Conservation (phyloP, 2,797 vertebrate genomes). For the Numenius phaeopus region DNA sequence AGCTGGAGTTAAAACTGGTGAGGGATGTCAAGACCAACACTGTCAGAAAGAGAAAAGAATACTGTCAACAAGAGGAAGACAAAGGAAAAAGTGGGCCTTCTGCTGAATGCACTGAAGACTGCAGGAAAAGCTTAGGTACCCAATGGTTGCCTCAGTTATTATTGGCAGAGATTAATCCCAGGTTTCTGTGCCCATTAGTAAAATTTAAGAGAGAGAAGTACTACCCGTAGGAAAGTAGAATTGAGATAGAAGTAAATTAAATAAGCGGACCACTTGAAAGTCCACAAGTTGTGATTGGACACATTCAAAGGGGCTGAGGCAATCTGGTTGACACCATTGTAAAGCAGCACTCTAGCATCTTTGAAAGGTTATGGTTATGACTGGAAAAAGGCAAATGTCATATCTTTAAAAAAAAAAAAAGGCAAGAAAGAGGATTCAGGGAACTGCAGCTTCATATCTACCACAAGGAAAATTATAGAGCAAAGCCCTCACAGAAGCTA, state of each 20-base stretch:
- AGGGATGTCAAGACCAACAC: not conserved
- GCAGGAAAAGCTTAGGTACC: not conserved
- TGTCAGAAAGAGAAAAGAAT: not conserved
- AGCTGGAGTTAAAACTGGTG: not conserved
- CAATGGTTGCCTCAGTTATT: not conserved
- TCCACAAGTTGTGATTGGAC: not conserved
- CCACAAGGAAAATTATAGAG: not conserved
- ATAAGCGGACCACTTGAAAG: not conserved
- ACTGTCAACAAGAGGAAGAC: not conserved
- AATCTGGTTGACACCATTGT: not conserved
- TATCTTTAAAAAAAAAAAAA: not conserved
- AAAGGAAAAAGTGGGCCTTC: accelerated
- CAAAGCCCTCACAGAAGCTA: not conserved
- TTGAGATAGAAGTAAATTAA: not conserved
- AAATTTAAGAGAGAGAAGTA: not conserved
- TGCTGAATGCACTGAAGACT: not conserved
- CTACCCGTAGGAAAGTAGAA: not conserved
- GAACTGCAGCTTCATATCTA: not conserved
- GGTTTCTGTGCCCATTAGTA: not conserved
- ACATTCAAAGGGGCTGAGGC: not conserved
- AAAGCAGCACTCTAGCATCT: not conserved
- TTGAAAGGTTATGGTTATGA: not conserved
- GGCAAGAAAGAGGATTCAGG: not conserved
- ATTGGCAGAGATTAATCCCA: not conserved
- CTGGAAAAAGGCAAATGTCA: not conserved